A percentile compares a stretch with the other conserved stretches of the same genome.
phyloP scores from a whole-genome alignment of 2,888 invertebrate species.

The Penaeus monodon region DNA sequence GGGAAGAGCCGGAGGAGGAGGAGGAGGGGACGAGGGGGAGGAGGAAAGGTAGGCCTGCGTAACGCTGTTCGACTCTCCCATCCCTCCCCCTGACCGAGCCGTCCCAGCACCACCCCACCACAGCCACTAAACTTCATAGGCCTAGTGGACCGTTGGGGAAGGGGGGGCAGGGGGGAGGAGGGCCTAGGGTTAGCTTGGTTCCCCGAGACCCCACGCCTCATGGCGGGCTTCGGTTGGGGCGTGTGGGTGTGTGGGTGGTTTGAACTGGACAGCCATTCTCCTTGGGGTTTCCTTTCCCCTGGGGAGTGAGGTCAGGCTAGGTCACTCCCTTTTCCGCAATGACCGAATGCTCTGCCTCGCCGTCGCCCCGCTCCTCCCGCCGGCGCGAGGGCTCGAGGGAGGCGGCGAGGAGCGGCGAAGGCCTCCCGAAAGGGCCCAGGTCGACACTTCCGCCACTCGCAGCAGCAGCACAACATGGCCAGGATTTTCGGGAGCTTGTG shows the following conservation, averaged over 20 bases:
- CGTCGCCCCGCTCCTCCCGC: no score
- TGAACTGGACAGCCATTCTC: no score
- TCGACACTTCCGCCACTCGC: constrained; percentile 46
- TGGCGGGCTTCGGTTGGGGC: no score
- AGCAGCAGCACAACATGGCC: constrained; percentile 44
- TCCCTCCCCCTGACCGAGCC: constrained; percentile 1
- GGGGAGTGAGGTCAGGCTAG: no score
- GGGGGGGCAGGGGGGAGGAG: no score
- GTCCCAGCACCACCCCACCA: constrained; percentile 17
- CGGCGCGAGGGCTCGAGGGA: no score
- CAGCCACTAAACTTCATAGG: background rate
- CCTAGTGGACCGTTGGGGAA: background rate
- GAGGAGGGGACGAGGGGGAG: background rate
- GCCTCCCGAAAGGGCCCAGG: background rate
- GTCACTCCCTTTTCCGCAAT: no score
- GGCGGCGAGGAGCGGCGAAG: background rate
- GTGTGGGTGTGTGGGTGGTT: no score
- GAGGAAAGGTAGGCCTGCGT: constrained; percentile 35
- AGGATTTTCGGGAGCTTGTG: constrained; percentile 42
- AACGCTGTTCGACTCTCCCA: constrained; percentile 8
- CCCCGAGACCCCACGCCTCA: no score
- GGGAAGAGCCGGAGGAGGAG: background rate
- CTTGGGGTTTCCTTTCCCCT: no score
- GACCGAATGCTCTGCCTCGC: no score
- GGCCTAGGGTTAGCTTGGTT: no score